Percentiles rank a stretch among this genome's conserved stretches.
Conservation (phyloP, 1,140 invertebrate species). For the Trigoniulus corallinus region DNA sequence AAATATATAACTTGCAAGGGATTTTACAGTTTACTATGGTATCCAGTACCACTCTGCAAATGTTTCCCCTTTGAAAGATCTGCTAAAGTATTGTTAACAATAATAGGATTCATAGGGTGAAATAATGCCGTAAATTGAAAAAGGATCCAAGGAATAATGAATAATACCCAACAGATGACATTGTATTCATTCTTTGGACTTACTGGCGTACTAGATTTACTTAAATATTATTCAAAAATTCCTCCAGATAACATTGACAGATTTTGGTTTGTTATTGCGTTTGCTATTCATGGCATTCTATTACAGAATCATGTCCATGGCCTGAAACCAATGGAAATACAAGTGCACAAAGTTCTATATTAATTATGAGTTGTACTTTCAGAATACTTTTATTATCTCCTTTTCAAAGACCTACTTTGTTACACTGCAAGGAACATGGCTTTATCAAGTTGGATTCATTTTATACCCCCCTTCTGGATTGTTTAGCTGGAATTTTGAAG, state of each 20-base stretch:
- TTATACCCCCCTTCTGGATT: constrained; percentile 28
- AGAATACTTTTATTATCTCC: constrained; percentile 22
- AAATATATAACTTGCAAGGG: constrained; percentile 16
- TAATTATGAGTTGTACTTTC: constrained; percentile 29
- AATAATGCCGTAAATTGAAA: constrained; percentile 26
- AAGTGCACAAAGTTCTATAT: constrained; percentile 30
- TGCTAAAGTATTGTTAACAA: constrained; percentile 24
- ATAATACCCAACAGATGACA: constrained; percentile 34
- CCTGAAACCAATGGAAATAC: constrained; percentile 26
- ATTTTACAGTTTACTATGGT: constrained; percentile 22
- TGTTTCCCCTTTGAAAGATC: constrained; percentile 24
- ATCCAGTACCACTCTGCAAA: constrained; percentile 20
- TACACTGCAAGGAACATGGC: constrained; percentile 34
- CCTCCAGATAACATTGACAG: constrained; percentile 29
- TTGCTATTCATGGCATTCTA: constrained; percentile 29
- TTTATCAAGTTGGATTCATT: constrained; percentile 34
- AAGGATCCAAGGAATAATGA: constrained; percentile 23
- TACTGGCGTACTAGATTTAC: constrained; percentile 27
- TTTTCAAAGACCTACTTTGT: constrained; percentile 25
- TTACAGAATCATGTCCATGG: constrained; percentile 35
- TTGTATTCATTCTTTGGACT: constrained; percentile 37
- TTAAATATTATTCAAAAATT: constrained; percentile 22
- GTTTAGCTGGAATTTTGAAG: constrained; percentile 24
- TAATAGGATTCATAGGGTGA: constrained; percentile 26
- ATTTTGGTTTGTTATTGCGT: constrained; percentile 24